phyloP scores from a whole-genome alignment of 2,888 invertebrate genomes.

The Agrochola macilenta region DNA sequence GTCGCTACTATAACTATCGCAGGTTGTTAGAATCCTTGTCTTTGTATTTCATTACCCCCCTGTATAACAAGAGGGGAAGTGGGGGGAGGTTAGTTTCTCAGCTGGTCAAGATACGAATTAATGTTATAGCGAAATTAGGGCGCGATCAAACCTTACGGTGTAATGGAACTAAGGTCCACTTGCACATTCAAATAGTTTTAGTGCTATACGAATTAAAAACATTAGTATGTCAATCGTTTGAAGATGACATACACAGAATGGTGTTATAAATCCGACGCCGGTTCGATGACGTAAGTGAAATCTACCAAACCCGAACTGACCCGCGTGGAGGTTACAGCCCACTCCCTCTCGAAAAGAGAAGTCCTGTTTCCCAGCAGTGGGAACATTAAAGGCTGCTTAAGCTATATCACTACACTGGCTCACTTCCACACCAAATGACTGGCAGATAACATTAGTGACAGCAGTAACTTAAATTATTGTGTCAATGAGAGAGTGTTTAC shows the following conservation, averaged over 20 bases:
- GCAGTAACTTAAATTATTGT: no score
- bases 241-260: background rate
- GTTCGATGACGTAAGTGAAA: no score
- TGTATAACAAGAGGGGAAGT: conserved; percentile 29
- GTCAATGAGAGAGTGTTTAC: no score
- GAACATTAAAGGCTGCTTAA: no score
- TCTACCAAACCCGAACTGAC: no score
- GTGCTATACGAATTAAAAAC: background rate
- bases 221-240: background rate
- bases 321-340: no score
- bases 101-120: conserved; percentile 44
- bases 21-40: conserved; percentile 64
- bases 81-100: conserved; percentile 32
- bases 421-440: no score
- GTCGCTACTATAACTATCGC: conserved; percentile 68
- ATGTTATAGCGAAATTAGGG: conserved; percentile 29
- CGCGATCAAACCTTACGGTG: conserved; percentile 7
- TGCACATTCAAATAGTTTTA: background rate
- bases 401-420: no score
- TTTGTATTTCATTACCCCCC: conserved; percentile 66
- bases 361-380: no score
- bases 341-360: no score
- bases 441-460: no score
- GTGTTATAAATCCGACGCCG: no score
- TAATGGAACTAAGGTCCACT: background rate